phyloP scores from a whole-genome alignment of 2,797 vertebrate species.

The Hydrophis major region DNA sequence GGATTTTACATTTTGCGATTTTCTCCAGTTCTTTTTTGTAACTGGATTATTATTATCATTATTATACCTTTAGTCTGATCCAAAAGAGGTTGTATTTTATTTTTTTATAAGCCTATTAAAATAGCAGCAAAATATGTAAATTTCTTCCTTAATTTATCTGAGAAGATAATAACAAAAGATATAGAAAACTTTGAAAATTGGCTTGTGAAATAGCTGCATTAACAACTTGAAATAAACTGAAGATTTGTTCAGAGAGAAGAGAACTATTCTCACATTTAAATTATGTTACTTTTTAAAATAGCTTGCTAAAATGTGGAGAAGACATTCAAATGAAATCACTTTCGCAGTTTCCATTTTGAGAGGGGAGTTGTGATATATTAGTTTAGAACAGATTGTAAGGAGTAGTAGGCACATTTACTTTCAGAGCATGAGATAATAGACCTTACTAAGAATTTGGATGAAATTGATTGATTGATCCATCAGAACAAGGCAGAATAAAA shows the following conservation, averaged over 20 bases:
- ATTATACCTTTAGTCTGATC: background rate
- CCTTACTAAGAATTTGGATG: background rate
- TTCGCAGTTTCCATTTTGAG: slow-evolving; percentile 7
- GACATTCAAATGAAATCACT: slow-evolving; percentile 9
- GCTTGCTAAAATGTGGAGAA: slow-evolving; percentile 16
- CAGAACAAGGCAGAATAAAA: background rate
- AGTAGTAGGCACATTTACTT: background rate
- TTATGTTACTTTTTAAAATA: slow-evolving; percentile 22
- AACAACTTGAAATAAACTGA: slow-evolving; percentile 13
- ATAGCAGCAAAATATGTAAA: background rate
- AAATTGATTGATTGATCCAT: background rate
- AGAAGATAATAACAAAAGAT: background rate
- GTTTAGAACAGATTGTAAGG: background rate
- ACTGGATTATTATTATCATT: background rate
- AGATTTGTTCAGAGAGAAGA: slow-evolving; percentile 19
- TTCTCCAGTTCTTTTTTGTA: background rate
- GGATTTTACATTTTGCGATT: too few relatives aligned
- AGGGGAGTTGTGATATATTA: background rate
- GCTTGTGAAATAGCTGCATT: background rate
- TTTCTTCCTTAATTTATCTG: background rate
- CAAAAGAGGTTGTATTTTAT: background rate
- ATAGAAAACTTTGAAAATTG: background rate
- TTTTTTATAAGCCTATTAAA: background rate
- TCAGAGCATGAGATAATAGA: background rate
- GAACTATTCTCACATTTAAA: background rate